Base-by-base conservation (phyloP, 2,113 vertebrate species). In the Corythaixoides concolor region DNA sequence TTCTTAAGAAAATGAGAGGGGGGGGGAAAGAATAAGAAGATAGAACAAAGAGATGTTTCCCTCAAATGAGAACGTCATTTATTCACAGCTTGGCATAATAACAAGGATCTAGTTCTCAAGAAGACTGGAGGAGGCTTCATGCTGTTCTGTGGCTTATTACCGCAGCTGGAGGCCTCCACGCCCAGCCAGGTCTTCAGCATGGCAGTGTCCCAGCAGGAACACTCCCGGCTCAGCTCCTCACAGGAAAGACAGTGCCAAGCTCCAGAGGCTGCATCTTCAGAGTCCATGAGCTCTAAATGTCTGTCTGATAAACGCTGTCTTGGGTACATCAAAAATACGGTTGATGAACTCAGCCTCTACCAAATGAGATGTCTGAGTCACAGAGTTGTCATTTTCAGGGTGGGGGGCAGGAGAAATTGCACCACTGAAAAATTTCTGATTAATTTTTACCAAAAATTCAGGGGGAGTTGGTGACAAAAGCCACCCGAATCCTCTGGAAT, bases 131-230 rank as follows among this genome's bases (percentile, higher is more conserved):
- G 16, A 91, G 41, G 52, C 5, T 62, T 68, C 53, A n/a, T 28
- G n/a, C 82, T 86, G 52, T n/a, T 53, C 45, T 27, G 19, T 28
- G 30, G 26, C 52, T 82, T 43, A 35, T 66, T 66, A 64, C 24
- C 2, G 0, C 82, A 76, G 70, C 43, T 50, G 69, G 70, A 52
- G 28, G 37, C 20, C 52, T 60, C 13, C 22, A 47, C 88, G 64
- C 37, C 28, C 2, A 2, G 20, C 24, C 3, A 2, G 37, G 55
- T 75, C n/a, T 70, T 49, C n/a, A n/a, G 39, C 4, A 1, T 15
- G 53, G 60, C 62, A n/a, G 20, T 37, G n/a, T 41, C 64, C 39
- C 77, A 82, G 39, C 21, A 49, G 18, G 27, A 83, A 8, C 24
- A n/a, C 24, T 52, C 35, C 60, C 1, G 1, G 17, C 28, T 68